Conservation (phyloP, 1,140 invertebrate species). For the Drosophila fuyamai region DNA sequence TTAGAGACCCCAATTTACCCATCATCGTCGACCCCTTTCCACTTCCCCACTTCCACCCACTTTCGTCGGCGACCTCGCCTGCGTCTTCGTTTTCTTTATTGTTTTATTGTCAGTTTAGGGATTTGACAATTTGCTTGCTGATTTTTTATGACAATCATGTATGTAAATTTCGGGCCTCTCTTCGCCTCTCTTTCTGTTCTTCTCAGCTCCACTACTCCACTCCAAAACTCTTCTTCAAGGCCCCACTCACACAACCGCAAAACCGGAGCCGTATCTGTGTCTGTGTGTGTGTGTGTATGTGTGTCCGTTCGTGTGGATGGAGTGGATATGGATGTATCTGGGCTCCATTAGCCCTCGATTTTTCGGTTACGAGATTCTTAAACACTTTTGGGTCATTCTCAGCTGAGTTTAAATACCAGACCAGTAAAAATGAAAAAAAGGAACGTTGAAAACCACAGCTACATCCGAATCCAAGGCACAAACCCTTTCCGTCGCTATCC, state of each 20-base stretch:
- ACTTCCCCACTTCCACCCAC: background rate
- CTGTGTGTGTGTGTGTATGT: too few relatives aligned
- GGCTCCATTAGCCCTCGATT: conserved; percentile 71
- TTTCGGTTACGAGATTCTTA: conserved; percentile 74
- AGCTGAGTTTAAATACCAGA: conserved; percentile 22
- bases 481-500: conserved; percentile 60
- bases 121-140: conserved; percentile 83
- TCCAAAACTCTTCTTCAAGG: conserved; percentile 70
- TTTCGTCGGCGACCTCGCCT: conserved; percentile 22
- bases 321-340: conserved; percentile 26
- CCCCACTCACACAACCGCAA: conserved; percentile 25
- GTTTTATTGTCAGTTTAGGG: conserved; percentile 83
- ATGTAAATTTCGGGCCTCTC: conserved; percentile 68
- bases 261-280: conserved; percentile 17
- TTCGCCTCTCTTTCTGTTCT: conserved; percentile 3
- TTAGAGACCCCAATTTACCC: background rate
- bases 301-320: conserved; percentile 1
- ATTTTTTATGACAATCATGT: conserved; percentile 83
- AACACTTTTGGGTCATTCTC: conserved; percentile 74
- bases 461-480: conserved; percentile 3
- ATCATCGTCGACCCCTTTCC: conserved; percentile 1
- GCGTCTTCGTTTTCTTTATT: conserved; percentile 75
- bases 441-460: conserved; percentile 5
- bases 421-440: conserved; percentile 6
- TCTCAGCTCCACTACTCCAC: conserved; percentile 10